Evolutionary conservation across 2,797 vertebrate species (phyloP).

Genomic region (Malurus leucopterus): DNA sequence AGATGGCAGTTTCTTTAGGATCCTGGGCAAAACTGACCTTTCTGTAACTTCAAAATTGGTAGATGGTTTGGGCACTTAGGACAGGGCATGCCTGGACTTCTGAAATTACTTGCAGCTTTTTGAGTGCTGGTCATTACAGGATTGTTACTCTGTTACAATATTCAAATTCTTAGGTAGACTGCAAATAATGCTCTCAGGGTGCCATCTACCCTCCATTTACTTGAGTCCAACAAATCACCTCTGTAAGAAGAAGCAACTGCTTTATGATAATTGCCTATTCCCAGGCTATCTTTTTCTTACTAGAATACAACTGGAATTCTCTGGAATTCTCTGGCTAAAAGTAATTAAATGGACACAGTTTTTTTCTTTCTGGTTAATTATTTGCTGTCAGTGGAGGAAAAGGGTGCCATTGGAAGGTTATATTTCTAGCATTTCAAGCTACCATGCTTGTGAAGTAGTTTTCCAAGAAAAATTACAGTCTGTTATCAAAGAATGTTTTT

Average conservation of each 20-base stretch:
- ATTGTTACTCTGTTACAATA: background rate
- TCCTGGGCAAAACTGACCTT: background rate
- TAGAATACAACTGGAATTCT: background rate
- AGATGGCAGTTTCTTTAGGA: background rate
- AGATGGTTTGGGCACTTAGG: rapidly evolving
- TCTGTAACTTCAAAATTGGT: background rate
- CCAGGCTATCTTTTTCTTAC: background rate
- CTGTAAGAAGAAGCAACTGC: background rate
- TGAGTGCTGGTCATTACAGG: background rate
- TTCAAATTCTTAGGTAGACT: background rate
- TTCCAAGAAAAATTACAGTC: background rate
- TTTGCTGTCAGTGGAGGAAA: background rate
- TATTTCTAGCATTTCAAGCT: background rate
- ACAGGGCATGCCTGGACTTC: background rate
- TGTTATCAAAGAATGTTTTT: background rate
- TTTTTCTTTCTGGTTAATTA: background rate
- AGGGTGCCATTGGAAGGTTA: background rate
- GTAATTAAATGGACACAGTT: background rate
- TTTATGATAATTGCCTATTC: background rate
- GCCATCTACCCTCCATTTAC: background rate
- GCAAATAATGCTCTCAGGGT: background rate
- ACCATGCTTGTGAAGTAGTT: background rate
- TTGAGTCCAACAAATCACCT: background rate
- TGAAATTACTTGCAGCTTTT: background rate
- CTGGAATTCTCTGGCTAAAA: background rate